Evolutionary conservation across 2,797 vertebrate genomes (phyloP).

Genomic region (Graptemys geographica): DNA sequence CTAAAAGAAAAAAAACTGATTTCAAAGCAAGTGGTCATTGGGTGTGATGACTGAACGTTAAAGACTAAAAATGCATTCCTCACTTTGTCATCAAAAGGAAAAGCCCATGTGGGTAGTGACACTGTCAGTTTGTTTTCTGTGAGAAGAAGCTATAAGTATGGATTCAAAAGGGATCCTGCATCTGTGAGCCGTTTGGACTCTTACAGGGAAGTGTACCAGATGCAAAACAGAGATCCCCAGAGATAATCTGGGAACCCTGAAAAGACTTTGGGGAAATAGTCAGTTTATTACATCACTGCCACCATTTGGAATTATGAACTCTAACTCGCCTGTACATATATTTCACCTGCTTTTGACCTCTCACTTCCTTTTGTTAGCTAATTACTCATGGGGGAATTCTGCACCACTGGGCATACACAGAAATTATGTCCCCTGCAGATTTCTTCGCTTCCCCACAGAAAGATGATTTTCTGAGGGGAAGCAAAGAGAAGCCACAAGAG

Average conservation of each 20-base stretch:
- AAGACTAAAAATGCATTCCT: no score
- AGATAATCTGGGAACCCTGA: not conserved
- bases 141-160: not conserved
- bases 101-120: not conserved
- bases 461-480: no score
- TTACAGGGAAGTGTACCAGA: not conserved
- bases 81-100: not conserved
- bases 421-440: no score
- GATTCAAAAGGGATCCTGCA: not conserved
- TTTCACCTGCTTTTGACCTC: not conserved
- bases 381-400: no score
- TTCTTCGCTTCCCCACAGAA: no score
- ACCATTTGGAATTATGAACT: not conserved
- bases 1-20: no score
- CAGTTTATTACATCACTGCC: not conserved
- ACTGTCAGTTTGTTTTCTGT: not conserved
- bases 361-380: not conserved
- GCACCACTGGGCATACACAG: no score
- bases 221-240: not conserved
- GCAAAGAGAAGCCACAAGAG: no score
- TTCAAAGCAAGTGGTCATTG: no score
- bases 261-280: not conserved
- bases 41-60: no score
- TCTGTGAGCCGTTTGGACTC: not conserved
- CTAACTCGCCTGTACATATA: not conserved